These are phyloP conservation scores for Sclerodermus sp. DNA, from an alignment of 2,888 invertebrate species.

Conservation along the genomic window DNA sequence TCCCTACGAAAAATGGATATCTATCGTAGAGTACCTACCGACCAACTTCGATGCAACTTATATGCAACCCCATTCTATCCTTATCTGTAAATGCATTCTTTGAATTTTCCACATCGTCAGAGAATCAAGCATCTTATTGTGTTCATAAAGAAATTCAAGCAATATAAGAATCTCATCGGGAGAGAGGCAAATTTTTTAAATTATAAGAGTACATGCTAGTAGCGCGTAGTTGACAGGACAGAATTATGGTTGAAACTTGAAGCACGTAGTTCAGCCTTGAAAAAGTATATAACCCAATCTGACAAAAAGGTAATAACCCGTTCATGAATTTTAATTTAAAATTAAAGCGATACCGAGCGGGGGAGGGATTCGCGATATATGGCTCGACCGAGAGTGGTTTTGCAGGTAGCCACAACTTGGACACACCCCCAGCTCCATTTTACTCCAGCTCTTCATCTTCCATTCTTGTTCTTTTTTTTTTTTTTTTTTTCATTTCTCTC, in stretches of 20 bases:
- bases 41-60: constrained; percentile 3
- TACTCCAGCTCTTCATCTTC: constrained; percentile 22
- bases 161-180: too few species aligned
- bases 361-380: constrained; percentile 40
- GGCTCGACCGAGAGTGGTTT: constrained; percentile 41
- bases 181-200: too few species aligned
- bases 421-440: constrained; percentile 35
- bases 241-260: too few species aligned
- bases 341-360: constrained; percentile 47
- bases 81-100: too few species aligned
- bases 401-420: constrained; percentile 40
- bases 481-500: constrained; percentile 8
- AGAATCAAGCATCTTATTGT: too few species aligned
- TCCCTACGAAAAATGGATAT: constrained; percentile 11
- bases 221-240: too few species aligned
- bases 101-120: too few species aligned
- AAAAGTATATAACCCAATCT: constrained; percentile 37
- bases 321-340: constrained; percentile 51
- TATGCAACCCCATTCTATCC: too few species aligned
- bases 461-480: too few species aligned
- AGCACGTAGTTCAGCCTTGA: constrained; percentile 2
- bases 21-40: constrained; percentile 13
- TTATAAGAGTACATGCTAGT: too few species aligned
- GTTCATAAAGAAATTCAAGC: too few species aligned
- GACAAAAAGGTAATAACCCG: constrained; percentile 42